These are phyloP conservation scores for Cotesia glomerata DNA, from an alignment of 1,140 invertebrate genomes.

Conservation along the genomic window DNA sequence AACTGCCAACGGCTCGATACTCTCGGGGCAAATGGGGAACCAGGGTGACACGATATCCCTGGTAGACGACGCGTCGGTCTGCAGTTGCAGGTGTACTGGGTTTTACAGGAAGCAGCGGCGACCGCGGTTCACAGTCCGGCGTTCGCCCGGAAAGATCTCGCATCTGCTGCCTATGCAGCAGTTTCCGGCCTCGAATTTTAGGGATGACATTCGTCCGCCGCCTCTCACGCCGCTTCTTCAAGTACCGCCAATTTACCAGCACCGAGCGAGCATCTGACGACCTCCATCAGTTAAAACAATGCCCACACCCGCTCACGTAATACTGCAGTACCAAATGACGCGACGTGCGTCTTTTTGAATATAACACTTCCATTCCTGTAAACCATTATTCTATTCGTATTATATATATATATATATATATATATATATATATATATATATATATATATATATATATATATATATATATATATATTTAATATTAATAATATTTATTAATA, in stretches of 20 bases:
- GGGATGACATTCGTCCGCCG: slow-evolving; percentile 60
- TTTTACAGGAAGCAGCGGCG: slow-evolving; percentile 70
- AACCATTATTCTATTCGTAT: background rate
- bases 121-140: slow-evolving; percentile 71
- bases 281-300: slow-evolving; percentile 42
- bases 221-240: slow-evolving; percentile 62
- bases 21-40: slow-evolving; percentile 72
- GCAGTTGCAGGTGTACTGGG: slow-evolving; percentile 81
- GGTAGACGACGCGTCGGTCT: slow-evolving; percentile 77
- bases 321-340: slow-evolving; percentile 46
- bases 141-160: slow-evolving; percentile 76
- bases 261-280: slow-evolving; percentile 68
- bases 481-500: too few species aligned
- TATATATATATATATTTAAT: too few species aligned
- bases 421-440: too few species aligned
- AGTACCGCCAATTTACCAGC: slow-evolving; percentile 64
- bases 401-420: background rate
- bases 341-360: slow-evolving; percentile 53
- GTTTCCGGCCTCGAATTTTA: slow-evolving; percentile 60
- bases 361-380: background rate
- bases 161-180: slow-evolving; percentile 74
- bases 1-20: slow-evolving; percentile 83
- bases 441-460: too few species aligned
- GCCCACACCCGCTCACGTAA: slow-evolving; percentile 42
- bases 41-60: slow-evolving; percentile 67